Conservation (phyloP, 1,140 invertebrate genomes). For the Drosophila quadrilineata region DNA sequence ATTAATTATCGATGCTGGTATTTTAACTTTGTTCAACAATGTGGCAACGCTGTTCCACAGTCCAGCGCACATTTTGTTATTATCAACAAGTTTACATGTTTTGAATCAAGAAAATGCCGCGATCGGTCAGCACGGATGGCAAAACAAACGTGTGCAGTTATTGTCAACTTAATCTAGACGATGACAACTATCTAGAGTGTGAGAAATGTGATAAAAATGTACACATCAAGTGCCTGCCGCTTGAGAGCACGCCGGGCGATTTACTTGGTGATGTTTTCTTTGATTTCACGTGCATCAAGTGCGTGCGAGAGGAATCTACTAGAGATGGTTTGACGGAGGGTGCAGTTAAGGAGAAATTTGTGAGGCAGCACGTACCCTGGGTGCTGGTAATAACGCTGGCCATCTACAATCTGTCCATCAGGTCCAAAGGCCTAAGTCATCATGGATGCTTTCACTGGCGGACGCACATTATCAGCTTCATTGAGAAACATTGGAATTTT, state of each 20-base stretch:
- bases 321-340: background rate
- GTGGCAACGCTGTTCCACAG: background rate
- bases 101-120: conserved; percentile 13
- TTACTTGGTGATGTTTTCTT: conserved; percentile 90
- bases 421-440: conserved; percentile 85
- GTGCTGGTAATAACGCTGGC: conserved; percentile 85
- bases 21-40: background rate
- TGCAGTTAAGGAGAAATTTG: conserved; percentile 39
- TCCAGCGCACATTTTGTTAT: conserved; percentile 6
- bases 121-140: background rate
- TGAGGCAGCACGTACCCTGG: conserved; percentile 81
- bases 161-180: conserved; percentile 40
- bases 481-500: conserved; percentile 87
- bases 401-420: conserved; percentile 85
- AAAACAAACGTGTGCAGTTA: conserved; percentile 28
- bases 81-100: conserved; percentile 21
- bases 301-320: conserved; percentile 67
- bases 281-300: conserved; percentile 86
- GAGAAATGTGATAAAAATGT: conserved; percentile 83
- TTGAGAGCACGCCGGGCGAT: conserved; percentile 85
- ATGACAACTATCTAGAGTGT: conserved; percentile 82
- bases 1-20: too few species aligned
- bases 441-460: conserved; percentile 90
- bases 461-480: conserved; percentile 87
- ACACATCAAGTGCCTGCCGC: conserved; percentile 85